phyloP scores from a whole-genome alignment of 1,140 invertebrate genomes.

The Megathymus violae region DNA sequence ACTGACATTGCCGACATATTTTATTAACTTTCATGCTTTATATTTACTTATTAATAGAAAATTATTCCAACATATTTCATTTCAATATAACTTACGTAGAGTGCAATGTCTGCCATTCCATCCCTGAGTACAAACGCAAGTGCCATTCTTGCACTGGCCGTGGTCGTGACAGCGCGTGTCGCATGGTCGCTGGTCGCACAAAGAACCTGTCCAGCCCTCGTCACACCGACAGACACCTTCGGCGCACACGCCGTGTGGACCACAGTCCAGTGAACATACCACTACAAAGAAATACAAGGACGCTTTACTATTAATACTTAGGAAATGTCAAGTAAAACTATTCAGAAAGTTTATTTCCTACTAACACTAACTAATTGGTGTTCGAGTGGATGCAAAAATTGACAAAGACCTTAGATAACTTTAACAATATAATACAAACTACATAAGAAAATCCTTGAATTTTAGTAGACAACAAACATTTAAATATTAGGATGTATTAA shows the following conservation, averaged over 20 bases:
- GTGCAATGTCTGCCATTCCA: conserved; percentile 99
- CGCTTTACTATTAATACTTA: neutral
- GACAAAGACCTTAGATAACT: neutral
- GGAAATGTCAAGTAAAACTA: neutral
- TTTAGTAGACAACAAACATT: too few species aligned
- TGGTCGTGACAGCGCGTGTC: conserved; percentile 96
- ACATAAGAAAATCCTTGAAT: too few species aligned
- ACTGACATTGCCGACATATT: too few species aligned
- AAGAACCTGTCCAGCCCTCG: conserved; percentile 94
- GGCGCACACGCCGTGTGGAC: conserved; percentile 94
- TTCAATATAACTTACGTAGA: conserved; percentile 88
- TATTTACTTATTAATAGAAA: neutral
- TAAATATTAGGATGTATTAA: too few species aligned
- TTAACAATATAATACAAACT: neutral
- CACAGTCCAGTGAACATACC: conserved; percentile 95
- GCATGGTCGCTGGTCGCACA: conserved; percentile 95
- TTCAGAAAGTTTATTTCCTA: too few species aligned
- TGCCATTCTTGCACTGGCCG: conserved; percentile 98
- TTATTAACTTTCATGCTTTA: too few species aligned
- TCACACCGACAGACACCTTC: conserved; percentile 95
- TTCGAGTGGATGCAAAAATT: conserved; percentile 1
- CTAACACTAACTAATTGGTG: neutral
- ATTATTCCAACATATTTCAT: neutral
- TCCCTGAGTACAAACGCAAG: conserved; percentile 97
- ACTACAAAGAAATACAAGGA: conserved; percentile 85